Evolutionary conservation across 2,113 vertebrate species (phyloP), one percentile per base, ranked within the genome.

Genomic region (Litocranius walleri): DNA sequence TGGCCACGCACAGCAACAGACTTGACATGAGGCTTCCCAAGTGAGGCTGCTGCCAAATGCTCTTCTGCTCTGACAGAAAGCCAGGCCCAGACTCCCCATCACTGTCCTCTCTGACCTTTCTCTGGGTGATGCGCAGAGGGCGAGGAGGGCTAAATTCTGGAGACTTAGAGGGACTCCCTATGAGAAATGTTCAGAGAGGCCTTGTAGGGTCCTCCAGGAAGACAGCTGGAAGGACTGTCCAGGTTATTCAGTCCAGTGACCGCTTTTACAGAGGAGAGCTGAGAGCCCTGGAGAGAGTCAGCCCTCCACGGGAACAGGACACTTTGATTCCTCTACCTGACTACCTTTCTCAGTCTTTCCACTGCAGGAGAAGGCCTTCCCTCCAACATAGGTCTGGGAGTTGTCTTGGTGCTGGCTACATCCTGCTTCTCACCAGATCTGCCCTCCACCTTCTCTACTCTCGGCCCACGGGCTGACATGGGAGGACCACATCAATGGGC

Each of bases 1-100:
- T 29, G 10, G 23, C 23, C 54, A 64, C 1, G 0, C 33, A 30
- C 3, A 5, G 67, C 1, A 1, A 12, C 13, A 7, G 25, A 19
- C 13, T 10, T 4, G 6, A 64, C 83, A 29, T 13, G 52, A 52
- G 45, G 29, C 40, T 29, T 91, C 8, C 3, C 14, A 7, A 45
- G 33, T 36, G 29, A n/a, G 30, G 59, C 52, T 61, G 71, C n/a
- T 3, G 1, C 36, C 59, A 62, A 25, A 15, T 3, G 19, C 59
- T 56, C 57, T 56, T 61, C 83, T n/a, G 45, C 15, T 43, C 48
- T 5, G 12, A 30, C 16, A 9, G 48, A 83, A 59, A 61, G 7
- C 27, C 64, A 90, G 87, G 36, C 14, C 17, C 48, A 7, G 52
- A n/a, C 17, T 9, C 7, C 2, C 50, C 48, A 7, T 23, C 14